Evolutionary conservation across 2,797 vertebrate genomes (phyloP), one percentile per base, ranked within the genome.

Genomic region (Gephyroberyx darwinii): DNA sequence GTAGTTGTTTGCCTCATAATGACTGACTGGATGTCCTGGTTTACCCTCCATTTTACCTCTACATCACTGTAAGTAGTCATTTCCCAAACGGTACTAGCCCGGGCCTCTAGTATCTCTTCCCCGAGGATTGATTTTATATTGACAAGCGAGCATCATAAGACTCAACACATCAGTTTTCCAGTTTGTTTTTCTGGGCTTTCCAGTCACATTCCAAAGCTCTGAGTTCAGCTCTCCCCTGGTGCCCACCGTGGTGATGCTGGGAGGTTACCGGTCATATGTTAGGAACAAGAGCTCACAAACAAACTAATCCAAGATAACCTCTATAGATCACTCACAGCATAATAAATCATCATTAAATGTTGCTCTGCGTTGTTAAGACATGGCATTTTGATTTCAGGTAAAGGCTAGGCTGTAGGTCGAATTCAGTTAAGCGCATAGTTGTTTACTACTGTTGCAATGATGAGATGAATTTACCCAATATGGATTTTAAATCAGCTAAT

Each of bases 171-270:
- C 77, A 82, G 47, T 77, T 87, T 88, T 75, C 70, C 65, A 75
- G 80, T 90, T 92, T 93, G 84, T 78, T 88, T 86, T 87, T 90
- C 87, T 84, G 82, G 63, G 70, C 90, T 89, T 88, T 90, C 73
- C 78, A 88, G 68, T 86, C 87, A 84, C 91, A 91, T 92, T 91
- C 90, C 90, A 85, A 88, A 92, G 91, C 88, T 79, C 86, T 93
- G 92, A 93, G 91, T 92, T 92, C 88, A 92, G 82, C 86, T 84
- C 85, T 90, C 83, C 87, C 79, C 88, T 81, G 71, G 87, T 91
- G 88, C 88, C 81, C 86, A 88, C 80, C 75, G 74, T 72, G 90
- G 56, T 26, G 67, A 89, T 90, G 83, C 86, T 86, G 80, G 83
- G 85, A 88, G 87, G 81, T 85, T 74, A 80, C 85, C 81, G 81